Conservation (phyloP, 2,113 vertebrate species). For the Cheirogaleus medius region DNA sequence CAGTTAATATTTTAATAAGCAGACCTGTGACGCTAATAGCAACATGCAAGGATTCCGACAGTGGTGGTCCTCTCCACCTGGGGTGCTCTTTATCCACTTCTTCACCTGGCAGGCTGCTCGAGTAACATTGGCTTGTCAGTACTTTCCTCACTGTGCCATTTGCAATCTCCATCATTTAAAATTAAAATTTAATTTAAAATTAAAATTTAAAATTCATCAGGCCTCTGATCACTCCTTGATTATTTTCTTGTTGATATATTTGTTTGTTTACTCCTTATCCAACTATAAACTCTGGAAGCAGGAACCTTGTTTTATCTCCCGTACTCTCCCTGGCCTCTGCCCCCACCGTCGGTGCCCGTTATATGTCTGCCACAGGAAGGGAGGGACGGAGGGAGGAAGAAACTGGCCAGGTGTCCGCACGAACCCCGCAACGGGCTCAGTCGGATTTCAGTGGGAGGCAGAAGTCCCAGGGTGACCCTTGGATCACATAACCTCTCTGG, state of each 20-base stretch:
- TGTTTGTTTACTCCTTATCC: not conserved
- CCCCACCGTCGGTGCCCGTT: no score
- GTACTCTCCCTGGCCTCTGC: no score
- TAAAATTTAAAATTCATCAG: accelerated
- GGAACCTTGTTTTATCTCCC: not conserved
- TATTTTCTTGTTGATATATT: not conserved
- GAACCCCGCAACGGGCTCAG: not conserved
- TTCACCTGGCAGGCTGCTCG: accelerated
- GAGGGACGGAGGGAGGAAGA: not conserved
- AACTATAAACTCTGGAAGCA: not conserved
- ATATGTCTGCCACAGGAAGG: not conserved
- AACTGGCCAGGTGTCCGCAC: accelerated
- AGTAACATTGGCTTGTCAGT: no score
- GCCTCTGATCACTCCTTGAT: not conserved
- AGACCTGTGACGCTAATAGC: not conserved
- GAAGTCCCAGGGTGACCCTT: not conserved
- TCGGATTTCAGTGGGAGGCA: not conserved
- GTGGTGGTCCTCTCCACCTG: no score
- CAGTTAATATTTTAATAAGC: accelerated
- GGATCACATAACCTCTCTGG: not conserved
- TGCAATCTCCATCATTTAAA: no score
- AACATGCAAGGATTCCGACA: accelerated
- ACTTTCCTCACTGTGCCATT: not conserved
- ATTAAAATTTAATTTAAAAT: no score
- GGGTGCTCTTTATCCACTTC: not conserved